Evolutionary conservation across 2,797 vertebrate species (phyloP).

Genomic region (Amazona finschi): DNA sequence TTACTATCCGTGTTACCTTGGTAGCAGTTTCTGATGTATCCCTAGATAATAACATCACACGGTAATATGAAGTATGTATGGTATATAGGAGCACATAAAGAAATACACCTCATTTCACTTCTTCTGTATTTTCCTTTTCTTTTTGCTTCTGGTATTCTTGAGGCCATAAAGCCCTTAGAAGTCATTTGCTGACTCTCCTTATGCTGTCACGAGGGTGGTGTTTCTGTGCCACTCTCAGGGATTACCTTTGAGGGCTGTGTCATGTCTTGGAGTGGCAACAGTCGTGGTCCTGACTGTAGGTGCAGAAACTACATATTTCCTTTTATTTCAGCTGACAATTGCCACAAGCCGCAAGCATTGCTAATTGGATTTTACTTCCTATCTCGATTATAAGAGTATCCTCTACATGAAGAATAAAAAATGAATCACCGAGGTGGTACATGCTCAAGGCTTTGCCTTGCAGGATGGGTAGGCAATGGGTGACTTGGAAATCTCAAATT

Average conservation of each 20-base stretch:
- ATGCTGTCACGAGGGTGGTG: background rate
- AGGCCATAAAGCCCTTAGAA: background rate
- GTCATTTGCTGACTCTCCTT: background rate
- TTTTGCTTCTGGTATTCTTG: background rate
- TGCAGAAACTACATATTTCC: background rate
- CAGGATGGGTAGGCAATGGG: background rate
- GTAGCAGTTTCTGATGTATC: background rate
- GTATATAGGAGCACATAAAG: background rate
- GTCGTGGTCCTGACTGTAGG: fast-evolving
- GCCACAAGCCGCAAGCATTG: background rate
- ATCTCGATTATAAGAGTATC: background rate
- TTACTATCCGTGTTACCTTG: conserved; percentile 24
- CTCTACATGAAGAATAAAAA: background rate
- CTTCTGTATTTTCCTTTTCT: background rate
- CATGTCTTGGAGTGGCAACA: fast-evolving
- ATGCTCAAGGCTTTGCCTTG: background rate
- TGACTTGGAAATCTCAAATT: background rate
- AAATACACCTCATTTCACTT: no score
- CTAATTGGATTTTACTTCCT: background rate
- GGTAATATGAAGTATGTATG: background rate
- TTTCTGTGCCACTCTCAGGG: background rate
- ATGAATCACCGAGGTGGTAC: fast-evolving
- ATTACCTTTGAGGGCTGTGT: background rate
- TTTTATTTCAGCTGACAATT: background rate
- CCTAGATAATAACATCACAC: background rate